A percentile compares a stretch with the other conserved stretches of the same genome.
phyloP scores from a whole-genome alignment of 37 sponge, comb jelly and placozoan species.

The Spongilla lacustris region DNA sequence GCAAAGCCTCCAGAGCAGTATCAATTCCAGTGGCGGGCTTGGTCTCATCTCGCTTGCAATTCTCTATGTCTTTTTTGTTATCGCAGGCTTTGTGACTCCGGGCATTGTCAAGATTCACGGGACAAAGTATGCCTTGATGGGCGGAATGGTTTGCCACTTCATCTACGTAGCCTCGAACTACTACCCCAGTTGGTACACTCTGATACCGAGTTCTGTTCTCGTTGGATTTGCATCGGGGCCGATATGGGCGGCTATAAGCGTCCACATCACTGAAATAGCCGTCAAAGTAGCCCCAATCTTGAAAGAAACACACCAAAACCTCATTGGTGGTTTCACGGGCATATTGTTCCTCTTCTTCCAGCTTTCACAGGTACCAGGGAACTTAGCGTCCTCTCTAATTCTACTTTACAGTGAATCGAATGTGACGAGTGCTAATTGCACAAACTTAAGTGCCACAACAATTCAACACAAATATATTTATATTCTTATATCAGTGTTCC shows the following conservation, averaged over 20 bases:
- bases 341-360: constrained; percentile 30
- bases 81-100: constrained; percentile 38
- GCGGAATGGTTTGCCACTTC: constrained; percentile 28
- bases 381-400: constrained; percentile 41
- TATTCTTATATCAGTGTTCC: constrained; percentile 45
- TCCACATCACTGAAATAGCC: constrained; percentile 42
- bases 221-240: constrained; percentile 65
- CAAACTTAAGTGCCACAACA: background rate
- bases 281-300: constrained; percentile 19
- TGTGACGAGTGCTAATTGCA: background rate
- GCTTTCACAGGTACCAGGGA: constrained; percentile 32
- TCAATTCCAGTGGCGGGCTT: constrained; percentile 37
- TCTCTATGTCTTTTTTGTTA: constrained; percentile 38
- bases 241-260: constrained; percentile 40
- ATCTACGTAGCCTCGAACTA: constrained; percentile 53
- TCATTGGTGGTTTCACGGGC: constrained; percentile 33
- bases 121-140: constrained; percentile 34
- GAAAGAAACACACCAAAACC: background rate
- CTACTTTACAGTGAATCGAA: constrained; percentile 4
- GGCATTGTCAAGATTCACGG: constrained; percentile 33
- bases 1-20: constrained; percentile 62
- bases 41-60: constrained; percentile 42
- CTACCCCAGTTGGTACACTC: constrained; percentile 75
- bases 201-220: constrained; percentile 61
- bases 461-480: constrained; percentile 1